Conservation (phyloP, 2,113 vertebrate genomes). For the Oreotrochilus melanogaster region DNA sequence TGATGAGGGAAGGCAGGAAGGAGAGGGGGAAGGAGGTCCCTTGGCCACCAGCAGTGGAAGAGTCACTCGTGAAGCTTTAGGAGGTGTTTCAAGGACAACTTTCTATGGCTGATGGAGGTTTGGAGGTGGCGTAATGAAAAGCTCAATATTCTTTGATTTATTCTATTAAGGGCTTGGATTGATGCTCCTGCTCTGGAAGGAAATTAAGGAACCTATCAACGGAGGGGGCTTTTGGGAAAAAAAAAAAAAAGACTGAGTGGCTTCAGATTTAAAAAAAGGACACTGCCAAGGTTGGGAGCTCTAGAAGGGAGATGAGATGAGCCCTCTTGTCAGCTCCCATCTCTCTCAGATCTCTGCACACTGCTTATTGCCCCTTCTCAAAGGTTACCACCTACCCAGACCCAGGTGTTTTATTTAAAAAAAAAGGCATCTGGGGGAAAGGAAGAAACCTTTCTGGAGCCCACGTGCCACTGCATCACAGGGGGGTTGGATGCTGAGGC, state of each 20-base stretch:
- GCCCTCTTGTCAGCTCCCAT: fast-evolving
- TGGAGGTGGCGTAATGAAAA: neutral
- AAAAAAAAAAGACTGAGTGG: neutral
- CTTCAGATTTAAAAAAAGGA: neutral
- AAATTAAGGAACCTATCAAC: neutral
- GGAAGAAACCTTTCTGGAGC: neutral
- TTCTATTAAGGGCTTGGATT: neutral
- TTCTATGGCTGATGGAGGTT: neutral
- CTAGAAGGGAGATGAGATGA: neutral
- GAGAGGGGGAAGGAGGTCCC: neutral
- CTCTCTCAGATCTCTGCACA: neutral
- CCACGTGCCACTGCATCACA: fast-evolving
- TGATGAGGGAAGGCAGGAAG: neutral
- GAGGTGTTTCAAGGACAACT: constrained; percentile 30
- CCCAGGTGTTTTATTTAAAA: neutral
- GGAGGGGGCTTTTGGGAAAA: neutral
- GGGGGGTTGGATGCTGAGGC: fast-evolving
- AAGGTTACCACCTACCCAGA: neutral
- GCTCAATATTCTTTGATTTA: neutral
- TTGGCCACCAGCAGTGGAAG: neutral
- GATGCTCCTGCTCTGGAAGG: neutral
- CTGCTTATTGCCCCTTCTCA: neutral
- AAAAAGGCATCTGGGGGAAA: neutral
- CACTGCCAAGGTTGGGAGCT: neutral
- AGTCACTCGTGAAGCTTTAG: neutral